phyloP scores from a whole-genome alignment of 2,888 invertebrate species.

The Drosophila nr. perissopoda region DNA sequence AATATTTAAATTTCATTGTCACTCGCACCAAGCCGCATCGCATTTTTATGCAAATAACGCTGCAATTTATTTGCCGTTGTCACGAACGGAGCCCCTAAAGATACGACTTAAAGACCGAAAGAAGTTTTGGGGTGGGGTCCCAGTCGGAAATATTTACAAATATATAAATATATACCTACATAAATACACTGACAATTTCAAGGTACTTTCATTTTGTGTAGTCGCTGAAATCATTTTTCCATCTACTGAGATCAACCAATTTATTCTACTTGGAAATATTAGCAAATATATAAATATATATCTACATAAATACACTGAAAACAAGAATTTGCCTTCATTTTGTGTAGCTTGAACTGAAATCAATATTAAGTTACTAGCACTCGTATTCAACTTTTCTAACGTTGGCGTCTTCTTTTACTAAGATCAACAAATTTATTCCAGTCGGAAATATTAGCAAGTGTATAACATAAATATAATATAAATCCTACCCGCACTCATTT shows the following conservation, averaged over 20 bases:
- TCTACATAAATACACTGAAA: conserved; percentile 27
- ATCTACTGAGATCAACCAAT: not conserved
- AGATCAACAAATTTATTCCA: not conserved
- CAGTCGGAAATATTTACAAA: conserved; percentile 69
- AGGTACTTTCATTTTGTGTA: conserved; percentile 13
- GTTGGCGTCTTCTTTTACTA: too few species aligned
- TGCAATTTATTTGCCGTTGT: conserved; percentile 78
- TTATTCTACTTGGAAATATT: conserved; percentile 59
- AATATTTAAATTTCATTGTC: conserved; percentile 81
- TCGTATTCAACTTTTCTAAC: too few species aligned
- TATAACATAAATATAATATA: not conserved
- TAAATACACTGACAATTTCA: conserved; percentile 30
- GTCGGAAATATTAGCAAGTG: conserved; percentile 67
- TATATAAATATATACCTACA: conserved; percentile 55
- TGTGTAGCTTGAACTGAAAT: not conserved
- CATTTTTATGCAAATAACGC: conserved; percentile 78
- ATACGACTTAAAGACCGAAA: conserved; percentile 33
- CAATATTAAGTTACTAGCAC: not conserved
- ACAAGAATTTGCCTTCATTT: conserved; percentile 5
- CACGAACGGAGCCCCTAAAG: conserved; percentile 63
- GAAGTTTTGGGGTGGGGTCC: conserved; percentile 8
- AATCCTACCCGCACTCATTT: not conserved
- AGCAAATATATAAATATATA: conserved; percentile 60
- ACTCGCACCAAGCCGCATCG: conserved; percentile 66
- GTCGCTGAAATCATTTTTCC: not conserved